Evolutionary conservation across 2,888 invertebrate species (phyloP).

Genomic region (Drymonia ruficornis): DNA sequence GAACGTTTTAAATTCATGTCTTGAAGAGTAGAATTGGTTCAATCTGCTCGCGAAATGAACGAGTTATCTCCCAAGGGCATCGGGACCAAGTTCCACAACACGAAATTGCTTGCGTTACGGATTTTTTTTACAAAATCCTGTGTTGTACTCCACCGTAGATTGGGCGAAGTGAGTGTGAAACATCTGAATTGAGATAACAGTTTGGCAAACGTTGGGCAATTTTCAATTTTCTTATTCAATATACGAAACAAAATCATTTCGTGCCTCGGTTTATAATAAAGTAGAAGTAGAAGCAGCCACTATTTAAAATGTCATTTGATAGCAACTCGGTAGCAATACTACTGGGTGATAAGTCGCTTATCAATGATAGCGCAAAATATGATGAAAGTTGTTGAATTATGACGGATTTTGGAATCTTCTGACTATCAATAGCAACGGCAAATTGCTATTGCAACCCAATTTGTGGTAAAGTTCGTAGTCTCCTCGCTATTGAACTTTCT

Average conservation of each 20-base stretch:
- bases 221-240: not conserved
- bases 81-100: slow-evolving; percentile 38
- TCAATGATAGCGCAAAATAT: too few relatives aligned
- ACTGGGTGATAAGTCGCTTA: too few relatives aligned
- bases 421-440: too few relatives aligned
- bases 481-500: too few relatives aligned
- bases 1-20: slow-evolving; percentile 13
- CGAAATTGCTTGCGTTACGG: slow-evolving; percentile 46
- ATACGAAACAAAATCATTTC: not conserved
- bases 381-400: too few relatives aligned
- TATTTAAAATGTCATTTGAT: not conserved
- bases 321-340: too few relatives aligned
- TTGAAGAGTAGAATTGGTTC: slow-evolving; percentile 12
- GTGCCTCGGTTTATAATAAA: not conserved
- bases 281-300: not conserved
- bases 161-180: not conserved
- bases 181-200: not conserved
- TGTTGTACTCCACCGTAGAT: not conserved
- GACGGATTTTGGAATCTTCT: too few relatives aligned
- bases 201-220: not conserved
- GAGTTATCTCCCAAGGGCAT: slow-evolving; percentile 49
- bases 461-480: too few relatives aligned
- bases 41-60: slow-evolving; percentile 45
- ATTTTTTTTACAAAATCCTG: not conserved
- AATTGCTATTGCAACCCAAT: too few relatives aligned